Evolutionary conservation across 1,140 invertebrate species (phyloP).

Genomic region (Procambarus virginalis): DNA sequence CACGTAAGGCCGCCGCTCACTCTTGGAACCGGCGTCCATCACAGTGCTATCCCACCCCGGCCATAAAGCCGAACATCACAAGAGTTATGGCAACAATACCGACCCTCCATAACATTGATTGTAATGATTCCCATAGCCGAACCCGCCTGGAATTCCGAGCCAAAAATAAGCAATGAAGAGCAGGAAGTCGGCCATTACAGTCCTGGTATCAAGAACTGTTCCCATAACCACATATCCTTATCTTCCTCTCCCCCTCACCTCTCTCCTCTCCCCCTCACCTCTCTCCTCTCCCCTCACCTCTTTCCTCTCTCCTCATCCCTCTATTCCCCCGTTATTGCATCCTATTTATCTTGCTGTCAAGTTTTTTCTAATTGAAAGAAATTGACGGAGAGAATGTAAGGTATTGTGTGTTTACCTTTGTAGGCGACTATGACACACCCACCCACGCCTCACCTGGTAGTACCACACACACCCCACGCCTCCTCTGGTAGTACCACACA

Average conservation of each 20-base stretch:
- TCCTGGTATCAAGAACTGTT: conserved; percentile 6
- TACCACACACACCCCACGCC: no score
- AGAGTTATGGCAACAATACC: neutral
- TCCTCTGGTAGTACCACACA: no score
- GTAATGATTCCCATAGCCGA: neutral
- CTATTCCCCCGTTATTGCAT: no score
- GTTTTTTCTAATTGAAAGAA: no score
- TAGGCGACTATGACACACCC: no score
- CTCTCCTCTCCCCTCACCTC: neutral
- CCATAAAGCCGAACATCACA: neutral
- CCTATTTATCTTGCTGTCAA: no score
- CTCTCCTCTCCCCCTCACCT: neutral
- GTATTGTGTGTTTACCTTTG: no score
- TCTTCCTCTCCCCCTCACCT: neutral
- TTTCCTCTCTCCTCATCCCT: neutral
- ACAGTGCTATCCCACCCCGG: neutral
- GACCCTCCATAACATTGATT: neutral
- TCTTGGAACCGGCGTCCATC: neutral
- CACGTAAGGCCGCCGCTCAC: neutral
- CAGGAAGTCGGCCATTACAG: neutral
- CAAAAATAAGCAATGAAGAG: conserved; percentile 18
- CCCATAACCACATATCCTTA: conserved; percentile 9
- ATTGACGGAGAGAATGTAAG: no score
- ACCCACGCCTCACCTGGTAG: no score
- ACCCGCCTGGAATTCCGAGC: neutral